Evolutionary conservation across 2,888 invertebrate species (phyloP).

Genomic region (Hermaeophaga mercurialis): DNA sequence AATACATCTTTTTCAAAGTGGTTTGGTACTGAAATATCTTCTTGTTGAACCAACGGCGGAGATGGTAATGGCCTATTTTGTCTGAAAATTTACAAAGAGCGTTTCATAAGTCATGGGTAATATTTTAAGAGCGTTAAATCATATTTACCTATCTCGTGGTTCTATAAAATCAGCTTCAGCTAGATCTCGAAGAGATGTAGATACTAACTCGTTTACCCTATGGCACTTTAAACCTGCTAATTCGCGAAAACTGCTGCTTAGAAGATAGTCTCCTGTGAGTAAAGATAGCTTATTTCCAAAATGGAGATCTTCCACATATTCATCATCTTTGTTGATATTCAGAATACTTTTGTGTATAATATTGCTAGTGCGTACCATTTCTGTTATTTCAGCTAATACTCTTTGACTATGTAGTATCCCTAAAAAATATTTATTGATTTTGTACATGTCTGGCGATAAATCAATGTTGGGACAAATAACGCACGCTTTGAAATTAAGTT

Average conservation of each 20-base stretch:
- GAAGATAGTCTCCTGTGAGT: slow-evolving; percentile 84
- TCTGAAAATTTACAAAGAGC: slow-evolving; percentile 6
- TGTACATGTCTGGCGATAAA: too few relatives aligned
- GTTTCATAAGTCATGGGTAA: not conserved
- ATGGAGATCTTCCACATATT: slow-evolving; percentile 73
- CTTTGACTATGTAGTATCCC: slow-evolving; percentile 81
- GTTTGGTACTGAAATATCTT: slow-evolving; percentile 41
- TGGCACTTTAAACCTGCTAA: slow-evolving; percentile 78
- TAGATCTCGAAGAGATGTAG: slow-evolving; percentile 83
- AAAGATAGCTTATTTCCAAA: slow-evolving; percentile 94
- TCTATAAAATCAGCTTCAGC: slow-evolving; percentile 88
- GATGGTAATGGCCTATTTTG: slow-evolving; percentile 83
- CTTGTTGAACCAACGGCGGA: slow-evolving; percentile 57
- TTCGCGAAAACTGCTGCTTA: slow-evolving; percentile 87
- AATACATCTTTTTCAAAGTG: slow-evolving; percentile 43
- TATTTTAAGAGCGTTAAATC: not conserved
- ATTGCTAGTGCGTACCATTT: slow-evolving; percentile 92
- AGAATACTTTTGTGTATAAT: slow-evolving; percentile 82
- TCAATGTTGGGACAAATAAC: too few relatives aligned
- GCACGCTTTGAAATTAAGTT: too few relatives aligned
- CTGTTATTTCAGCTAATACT: slow-evolving; percentile 89
- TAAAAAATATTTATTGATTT: too few relatives aligned
- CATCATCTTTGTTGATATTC: slow-evolving; percentile 68
- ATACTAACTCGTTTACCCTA: slow-evolving; percentile 85
- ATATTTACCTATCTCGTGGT: slow-evolving; percentile 67